A percentile compares a stretch with the other conserved stretches of the same genome.
phyloP scores from a whole-genome alignment of 2,888 invertebrate species.

The Cerastis leucographa region DNA sequence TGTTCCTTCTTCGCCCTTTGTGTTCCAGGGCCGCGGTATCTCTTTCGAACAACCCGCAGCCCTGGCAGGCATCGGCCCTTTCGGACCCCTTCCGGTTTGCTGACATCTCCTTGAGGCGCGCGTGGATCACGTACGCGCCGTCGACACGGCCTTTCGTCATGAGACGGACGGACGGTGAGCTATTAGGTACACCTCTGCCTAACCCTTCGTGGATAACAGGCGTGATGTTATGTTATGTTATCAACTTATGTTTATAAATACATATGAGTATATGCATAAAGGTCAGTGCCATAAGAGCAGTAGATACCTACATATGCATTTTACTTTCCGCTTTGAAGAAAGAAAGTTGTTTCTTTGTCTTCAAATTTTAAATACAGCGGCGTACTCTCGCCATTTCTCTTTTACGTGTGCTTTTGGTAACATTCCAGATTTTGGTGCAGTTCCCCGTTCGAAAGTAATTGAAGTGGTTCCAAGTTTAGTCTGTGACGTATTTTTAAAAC shows the following conservation, averaged over 20 bases:
- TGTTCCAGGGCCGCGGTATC: too few relatives aligned
- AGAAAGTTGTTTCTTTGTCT: constrained; percentile 56
- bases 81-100: too few relatives aligned
- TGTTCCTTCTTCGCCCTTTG: too few relatives aligned
- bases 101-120: too few relatives aligned
- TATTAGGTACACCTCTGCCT: too few relatives aligned
- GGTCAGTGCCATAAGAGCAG: constrained; percentile 31
- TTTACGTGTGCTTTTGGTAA: constrained; percentile 59
- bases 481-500: constrained; percentile 14
- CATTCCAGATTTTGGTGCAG: constrained; percentile 59
- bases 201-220: too few relatives aligned
- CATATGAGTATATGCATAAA: constrained; percentile 29
- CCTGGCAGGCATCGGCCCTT: too few relatives aligned
- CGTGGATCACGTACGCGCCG: too few relatives aligned
- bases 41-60: too few relatives aligned
- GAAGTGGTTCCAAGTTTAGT: constrained; percentile 62
- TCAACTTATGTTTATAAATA: constrained; percentile 1
- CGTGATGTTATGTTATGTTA: too few relatives aligned
- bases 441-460: constrained; percentile 51
- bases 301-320: neutral
- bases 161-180: too few relatives aligned
- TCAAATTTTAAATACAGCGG: constrained; percentile 37
- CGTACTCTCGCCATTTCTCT: constrained; percentile 40
- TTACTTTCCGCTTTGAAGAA: constrained; percentile 40
- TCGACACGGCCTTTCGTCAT: too few relatives aligned